These are phyloP conservation scores for Drosophila persimilis DNA, from an alignment of 1,140 invertebrate species.

Conservation along the genomic window DNA sequence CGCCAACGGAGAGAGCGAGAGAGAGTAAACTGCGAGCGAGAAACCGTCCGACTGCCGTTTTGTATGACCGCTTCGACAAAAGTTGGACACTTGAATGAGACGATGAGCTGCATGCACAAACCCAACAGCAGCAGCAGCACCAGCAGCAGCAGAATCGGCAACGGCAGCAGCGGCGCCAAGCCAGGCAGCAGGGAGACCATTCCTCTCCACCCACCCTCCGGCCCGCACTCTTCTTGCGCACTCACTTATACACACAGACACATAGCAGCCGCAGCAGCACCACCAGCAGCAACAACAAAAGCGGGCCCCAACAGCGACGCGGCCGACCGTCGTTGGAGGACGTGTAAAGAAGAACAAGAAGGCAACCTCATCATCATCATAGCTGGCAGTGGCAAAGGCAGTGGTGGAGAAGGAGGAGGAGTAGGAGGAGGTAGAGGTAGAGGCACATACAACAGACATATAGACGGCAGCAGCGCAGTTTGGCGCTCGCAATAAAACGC, in stretches of 20 bases:
- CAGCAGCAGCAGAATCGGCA: constrained; percentile 37
- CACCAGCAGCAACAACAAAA: constrained; percentile 55
- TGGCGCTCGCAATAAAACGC: constrained; percentile 57
- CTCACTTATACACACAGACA: constrained; percentile 11
- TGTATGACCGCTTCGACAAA: constrained; percentile 82
- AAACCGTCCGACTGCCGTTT: constrained; percentile 61
- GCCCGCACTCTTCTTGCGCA: constrained; percentile 17
- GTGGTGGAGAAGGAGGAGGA: constrained; percentile 8
- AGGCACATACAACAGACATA: constrained; percentile 35
- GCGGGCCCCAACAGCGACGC: constrained; percentile 44
- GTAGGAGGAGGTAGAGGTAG: constrained; percentile 14
- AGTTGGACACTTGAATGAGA: constrained; percentile 83
- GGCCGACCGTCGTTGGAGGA: constrained; percentile 70
- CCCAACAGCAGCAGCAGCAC: constrained; percentile 57
- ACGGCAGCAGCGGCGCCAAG: constrained; percentile 44
- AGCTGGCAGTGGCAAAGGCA: constrained; percentile 16
- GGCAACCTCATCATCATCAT: constrained; percentile 66
- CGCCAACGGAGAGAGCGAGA: constrained; percentile 16
- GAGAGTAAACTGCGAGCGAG: constrained; percentile 22
- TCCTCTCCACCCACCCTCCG: constrained; percentile 18
- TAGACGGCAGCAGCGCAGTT: constrained; percentile 47
- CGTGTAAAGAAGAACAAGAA: constrained; percentile 76
- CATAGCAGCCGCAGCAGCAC: constrained; percentile 38
- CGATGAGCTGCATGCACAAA: constrained; percentile 76
- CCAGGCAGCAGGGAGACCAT: constrained; percentile 35